phyloP scores from a whole-genome alignment of 2,113 vertebrate genomes.

The Python bivittatus region DNA sequence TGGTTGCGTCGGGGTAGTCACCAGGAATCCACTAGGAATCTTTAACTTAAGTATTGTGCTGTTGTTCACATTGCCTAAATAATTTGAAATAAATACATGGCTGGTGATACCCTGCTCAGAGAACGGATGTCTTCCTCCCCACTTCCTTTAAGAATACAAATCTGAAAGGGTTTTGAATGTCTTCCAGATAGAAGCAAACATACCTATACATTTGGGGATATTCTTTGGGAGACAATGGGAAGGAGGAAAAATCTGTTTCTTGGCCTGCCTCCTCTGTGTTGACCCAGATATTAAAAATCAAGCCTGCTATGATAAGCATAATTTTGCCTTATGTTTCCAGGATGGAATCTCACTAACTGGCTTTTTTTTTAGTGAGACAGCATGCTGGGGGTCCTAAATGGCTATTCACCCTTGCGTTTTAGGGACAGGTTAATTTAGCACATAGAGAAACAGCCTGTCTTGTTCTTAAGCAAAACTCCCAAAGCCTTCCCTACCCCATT shows the following conservation, averaged over 20 bases:
- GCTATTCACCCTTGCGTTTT: neutral
- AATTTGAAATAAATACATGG: neutral
- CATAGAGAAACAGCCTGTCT: neutral
- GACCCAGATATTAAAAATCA: neutral
- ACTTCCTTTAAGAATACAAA: neutral
- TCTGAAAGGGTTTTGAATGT: neutral
- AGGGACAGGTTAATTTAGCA: neutral
- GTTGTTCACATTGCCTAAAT: neutral
- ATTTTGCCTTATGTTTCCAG: neutral
- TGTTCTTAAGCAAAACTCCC: neutral
- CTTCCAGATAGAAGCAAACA: neutral
- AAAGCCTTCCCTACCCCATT: neutral
- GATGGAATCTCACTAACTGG: no score
- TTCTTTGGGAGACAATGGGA: neutral
- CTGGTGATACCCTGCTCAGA: neutral
- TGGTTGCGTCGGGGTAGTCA: neutral
- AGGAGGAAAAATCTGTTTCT: neutral
- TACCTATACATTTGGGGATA: neutral
- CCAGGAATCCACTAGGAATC: neutral
- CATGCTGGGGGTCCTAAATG: neutral
- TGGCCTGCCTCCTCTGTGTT: neutral
- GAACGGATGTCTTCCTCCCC: neutral
- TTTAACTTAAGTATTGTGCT: neutral
- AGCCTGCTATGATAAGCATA: neutral
- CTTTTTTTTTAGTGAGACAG: no score